Conservation (phyloP, 2,113 vertebrate species). For the Nerophis lumbriciformis region DNA sequence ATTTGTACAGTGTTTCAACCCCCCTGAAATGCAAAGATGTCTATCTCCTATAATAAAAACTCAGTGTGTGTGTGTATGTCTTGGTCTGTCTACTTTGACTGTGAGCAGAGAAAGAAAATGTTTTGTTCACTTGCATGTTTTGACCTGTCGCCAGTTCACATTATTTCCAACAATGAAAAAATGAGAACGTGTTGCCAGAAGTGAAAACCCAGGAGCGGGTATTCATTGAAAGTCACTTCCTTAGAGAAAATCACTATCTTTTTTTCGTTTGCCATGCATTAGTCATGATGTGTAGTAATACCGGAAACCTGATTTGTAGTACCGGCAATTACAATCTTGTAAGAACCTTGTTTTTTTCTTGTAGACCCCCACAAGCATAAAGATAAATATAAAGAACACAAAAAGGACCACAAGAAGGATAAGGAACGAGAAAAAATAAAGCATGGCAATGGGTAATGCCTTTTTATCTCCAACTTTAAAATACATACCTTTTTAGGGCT, state of each 20-base stretch:
- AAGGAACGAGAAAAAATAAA: constrained; percentile 93
- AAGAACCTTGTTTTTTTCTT: constrained; percentile 12
- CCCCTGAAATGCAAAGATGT: not conserved
- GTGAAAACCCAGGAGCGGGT: too few relatives aligned
- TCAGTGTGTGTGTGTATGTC: not conserved
- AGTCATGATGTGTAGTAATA: not conserved
- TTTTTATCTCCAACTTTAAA: not conserved
- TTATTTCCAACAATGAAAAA: constrained; percentile 15
- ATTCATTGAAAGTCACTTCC: not conserved
- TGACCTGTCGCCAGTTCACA: constrained; percentile 31
- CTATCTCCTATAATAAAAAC: not conserved
- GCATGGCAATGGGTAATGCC: constrained; percentile 86
- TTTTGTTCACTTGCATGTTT: constrained; percentile 34
- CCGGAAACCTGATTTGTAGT: not conserved
- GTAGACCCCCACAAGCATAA: constrained; percentile 94
- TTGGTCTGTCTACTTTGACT: not conserved
- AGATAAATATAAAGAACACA: constrained; percentile 96
- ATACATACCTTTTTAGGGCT: not conserved
- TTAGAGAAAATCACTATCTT: not conserved
- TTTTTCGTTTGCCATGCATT: not conserved
- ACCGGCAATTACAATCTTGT: not conserved
- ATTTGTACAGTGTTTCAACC: not conserved
- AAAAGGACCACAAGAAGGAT: constrained; percentile 98
- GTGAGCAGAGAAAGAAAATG: not conserved
- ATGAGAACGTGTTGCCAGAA: too few relatives aligned